phyloP scores from a whole-genome alignment of 2,113 vertebrate genomes.

The Leptobrachium ailaonicum region DNA sequence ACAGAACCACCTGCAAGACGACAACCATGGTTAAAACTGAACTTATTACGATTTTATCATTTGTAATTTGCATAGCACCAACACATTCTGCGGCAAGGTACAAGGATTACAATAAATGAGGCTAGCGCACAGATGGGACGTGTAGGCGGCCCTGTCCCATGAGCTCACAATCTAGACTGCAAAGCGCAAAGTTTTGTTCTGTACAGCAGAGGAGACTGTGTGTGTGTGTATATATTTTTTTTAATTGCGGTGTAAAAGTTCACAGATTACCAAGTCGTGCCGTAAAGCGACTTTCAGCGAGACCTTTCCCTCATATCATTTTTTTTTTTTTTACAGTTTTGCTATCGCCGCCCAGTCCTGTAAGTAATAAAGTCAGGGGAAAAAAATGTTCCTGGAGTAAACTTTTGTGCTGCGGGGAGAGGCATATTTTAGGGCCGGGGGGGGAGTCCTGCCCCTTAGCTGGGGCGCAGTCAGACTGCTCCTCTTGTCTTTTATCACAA shows the following conservation, averaged over 20 bases:
- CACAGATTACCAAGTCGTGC: no score
- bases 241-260: background rate
- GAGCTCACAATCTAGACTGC: no score
- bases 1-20: no score
- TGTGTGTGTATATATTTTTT: background rate
- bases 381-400: background rate
- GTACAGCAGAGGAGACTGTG: background rate
- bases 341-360: background rate
- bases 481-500: conserved; percentile 38
- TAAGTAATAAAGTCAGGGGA: background rate
- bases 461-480: conserved; percentile 4
- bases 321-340: background rate
- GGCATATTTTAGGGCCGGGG: conserved; percentile 30
- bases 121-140: no score
- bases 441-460: background rate
- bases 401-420: background rate
- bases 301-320: background rate
- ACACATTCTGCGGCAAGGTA: no score
- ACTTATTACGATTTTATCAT: no score
- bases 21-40: no score
- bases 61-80: no score
- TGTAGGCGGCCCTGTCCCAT: no score
- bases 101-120: no score
- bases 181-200: no score
- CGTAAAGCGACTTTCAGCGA: background rate